Percentiles rank a stretch among this genome's conserved stretches.
Conservation (phyloP, 2,113 vertebrate species). For the Corydoras maculifer region DNA sequence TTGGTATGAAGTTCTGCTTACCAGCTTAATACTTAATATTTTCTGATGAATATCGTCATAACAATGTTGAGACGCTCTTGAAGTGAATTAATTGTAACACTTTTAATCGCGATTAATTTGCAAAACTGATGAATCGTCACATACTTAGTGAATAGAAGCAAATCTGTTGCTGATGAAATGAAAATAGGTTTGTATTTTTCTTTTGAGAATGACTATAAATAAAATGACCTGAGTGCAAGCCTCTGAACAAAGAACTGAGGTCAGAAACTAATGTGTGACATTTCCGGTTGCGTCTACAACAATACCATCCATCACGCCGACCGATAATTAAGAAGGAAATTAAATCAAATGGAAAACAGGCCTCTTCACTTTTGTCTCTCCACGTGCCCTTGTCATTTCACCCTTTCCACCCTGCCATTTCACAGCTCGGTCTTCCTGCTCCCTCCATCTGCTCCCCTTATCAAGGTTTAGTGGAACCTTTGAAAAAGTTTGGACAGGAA, state of each 20-base stretch:
- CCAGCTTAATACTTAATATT: too few species aligned
- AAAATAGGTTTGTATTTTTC: too few species aligned
- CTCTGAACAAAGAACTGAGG: conserved; percentile 22
- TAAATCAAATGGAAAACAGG: conserved; percentile 46
- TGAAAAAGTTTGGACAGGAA: conserved; percentile 9
- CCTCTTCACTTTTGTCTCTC: conserved; percentile 24
- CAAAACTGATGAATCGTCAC: too few species aligned
- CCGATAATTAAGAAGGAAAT: conserved; percentile 51
- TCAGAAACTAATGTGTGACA: conserved; percentile 51
- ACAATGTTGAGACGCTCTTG: too few species aligned
- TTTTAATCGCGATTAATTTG: too few species aligned
- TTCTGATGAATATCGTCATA: too few species aligned
- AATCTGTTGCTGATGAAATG: too few species aligned
- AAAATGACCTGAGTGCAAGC: conserved; percentile 3
- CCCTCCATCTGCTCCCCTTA: conserved; percentile 14
- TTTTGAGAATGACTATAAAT: neutral
- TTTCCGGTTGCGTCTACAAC: conserved; percentile 57
- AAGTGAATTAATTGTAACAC: too few species aligned
- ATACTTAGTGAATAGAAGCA: too few species aligned
- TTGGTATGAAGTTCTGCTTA: neutral
- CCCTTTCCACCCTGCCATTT: conserved; percentile 3
- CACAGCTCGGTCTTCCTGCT: neutral
- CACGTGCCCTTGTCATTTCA: neutral
- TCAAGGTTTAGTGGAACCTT: neutral
- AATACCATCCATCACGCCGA: conserved; percentile 68